phyloP scores from a whole-genome alignment of 2,797 vertebrate species.

The Cheirogaleus major region DNA sequence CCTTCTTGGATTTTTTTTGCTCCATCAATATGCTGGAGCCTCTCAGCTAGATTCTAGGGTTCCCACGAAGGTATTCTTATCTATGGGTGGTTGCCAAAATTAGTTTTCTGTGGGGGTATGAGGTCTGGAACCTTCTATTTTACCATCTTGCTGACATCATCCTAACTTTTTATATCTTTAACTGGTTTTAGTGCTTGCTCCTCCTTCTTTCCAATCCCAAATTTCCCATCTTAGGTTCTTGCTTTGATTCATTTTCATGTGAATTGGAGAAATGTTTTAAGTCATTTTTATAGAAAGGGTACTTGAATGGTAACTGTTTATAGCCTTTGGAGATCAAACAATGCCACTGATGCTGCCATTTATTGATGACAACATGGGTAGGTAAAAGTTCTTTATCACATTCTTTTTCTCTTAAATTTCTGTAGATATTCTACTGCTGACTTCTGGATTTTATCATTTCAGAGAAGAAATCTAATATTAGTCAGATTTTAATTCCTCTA shows the following conservation, averaged over 20 bases:
- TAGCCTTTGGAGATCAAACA: background rate
- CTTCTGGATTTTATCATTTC: background rate
- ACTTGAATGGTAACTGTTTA: background rate
- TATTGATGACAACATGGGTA: background rate
- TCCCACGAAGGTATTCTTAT: background rate
- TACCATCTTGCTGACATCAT: background rate
- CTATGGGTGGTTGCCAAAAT: background rate
- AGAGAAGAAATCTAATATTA: constrained; percentile 6
- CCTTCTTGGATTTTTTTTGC: background rate
- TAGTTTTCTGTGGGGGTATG: background rate
- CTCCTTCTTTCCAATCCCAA: background rate
- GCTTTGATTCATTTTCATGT: background rate
- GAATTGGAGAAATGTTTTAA: background rate
- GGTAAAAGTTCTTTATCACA: background rate
- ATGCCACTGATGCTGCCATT: background rate
- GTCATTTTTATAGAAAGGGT: background rate
- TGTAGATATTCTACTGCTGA: background rate
- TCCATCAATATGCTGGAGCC: background rate
- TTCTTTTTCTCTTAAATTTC: background rate
- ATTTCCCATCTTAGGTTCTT: background rate
- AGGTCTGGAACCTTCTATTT: background rate
- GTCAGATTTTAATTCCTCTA: background rate
- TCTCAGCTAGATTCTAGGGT: background rate
- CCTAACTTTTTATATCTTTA: background rate
- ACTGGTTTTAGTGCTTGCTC: background rate